A percentile compares a stretch with the other conserved stretches of the same genome.
phyloP scores from a whole-genome alignment of 2,113 vertebrate genomes.

The Chitala chitala region DNA sequence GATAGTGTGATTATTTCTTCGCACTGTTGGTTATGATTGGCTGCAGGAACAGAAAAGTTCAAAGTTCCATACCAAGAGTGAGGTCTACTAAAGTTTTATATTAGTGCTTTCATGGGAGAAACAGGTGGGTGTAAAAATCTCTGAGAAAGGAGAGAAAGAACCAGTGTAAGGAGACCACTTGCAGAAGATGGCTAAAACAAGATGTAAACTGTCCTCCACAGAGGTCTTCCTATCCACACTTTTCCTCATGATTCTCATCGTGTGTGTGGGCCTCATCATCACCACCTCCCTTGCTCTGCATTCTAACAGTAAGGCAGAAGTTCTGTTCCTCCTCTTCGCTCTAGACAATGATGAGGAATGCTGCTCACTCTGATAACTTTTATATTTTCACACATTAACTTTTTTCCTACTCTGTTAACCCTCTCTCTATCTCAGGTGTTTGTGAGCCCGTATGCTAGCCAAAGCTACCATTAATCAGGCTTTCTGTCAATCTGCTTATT shows the following conservation, averaged over 20 bases:
- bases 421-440: too few species aligned
- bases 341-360: not conserved
- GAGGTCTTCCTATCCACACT: slow-evolving; percentile 42
- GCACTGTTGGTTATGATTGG: not conserved
- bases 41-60: not conserved
- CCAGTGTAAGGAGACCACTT: too few species aligned
- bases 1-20: not conserved
- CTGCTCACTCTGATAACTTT: too few species aligned
- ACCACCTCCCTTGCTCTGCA: slow-evolving; percentile 40
- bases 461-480: too few species aligned
- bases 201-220: slow-evolving; percentile 33
- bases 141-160: slow-evolving; percentile 36
- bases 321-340: not conserved
- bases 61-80: not conserved
- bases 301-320: slow-evolving; percentile 34
- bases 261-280: slow-evolving; percentile 36
- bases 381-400: too few species aligned
- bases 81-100: too few species aligned
- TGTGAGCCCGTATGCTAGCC: too few species aligned
- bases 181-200: slow-evolving; percentile 22
- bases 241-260: slow-evolving; percentile 38
- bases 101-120: not conserved
- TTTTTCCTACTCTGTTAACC: too few species aligned
- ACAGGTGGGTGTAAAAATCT: slow-evolving; percentile 44
- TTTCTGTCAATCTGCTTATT: too few species aligned